These are phyloP conservation scores for Coecobrya sp. DNA, from an alignment of 2,888 invertebrate species.

Conservation along the genomic window DNA sequence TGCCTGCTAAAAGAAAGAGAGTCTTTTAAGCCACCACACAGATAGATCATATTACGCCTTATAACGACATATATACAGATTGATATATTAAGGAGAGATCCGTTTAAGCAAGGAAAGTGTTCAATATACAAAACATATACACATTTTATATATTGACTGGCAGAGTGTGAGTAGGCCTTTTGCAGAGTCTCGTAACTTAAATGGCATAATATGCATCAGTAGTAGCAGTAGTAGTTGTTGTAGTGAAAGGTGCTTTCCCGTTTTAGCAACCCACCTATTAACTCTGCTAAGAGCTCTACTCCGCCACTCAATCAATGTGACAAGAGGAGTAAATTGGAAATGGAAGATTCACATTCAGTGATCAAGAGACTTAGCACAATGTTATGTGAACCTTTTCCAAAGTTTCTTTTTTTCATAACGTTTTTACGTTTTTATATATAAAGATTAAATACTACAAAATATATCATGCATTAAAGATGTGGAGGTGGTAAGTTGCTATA, in stretches of 20 bases:
- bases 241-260: constrained; percentile 53
- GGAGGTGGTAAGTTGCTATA: neutral
- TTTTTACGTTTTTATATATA: neutral
- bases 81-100: neutral
- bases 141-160: neutral
- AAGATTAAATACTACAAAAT: constrained; percentile 2
- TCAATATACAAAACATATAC: neutral
- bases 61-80: neutral
- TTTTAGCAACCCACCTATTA: constrained; percentile 71
- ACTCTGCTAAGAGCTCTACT: constrained; percentile 77
- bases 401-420: neutral
- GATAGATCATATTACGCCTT: neutral
- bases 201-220: constrained; percentile 8
- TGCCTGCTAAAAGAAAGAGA: neutral
- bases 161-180: neutral
- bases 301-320: constrained; percentile 81
- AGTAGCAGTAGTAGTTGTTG: no score
- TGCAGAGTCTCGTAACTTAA: constrained; percentile 44
- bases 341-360: constrained; percentile 74
- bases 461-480: constrained; percentile 10
- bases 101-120: neutral
- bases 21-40: neutral
- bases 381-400: constrained; percentile 37
- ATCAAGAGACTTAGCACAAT: constrained; percentile 55
- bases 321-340: constrained; percentile 79